phyloP scores from a whole-genome alignment of 2,797 vertebrate species.

The Poecilia gillii region DNA sequence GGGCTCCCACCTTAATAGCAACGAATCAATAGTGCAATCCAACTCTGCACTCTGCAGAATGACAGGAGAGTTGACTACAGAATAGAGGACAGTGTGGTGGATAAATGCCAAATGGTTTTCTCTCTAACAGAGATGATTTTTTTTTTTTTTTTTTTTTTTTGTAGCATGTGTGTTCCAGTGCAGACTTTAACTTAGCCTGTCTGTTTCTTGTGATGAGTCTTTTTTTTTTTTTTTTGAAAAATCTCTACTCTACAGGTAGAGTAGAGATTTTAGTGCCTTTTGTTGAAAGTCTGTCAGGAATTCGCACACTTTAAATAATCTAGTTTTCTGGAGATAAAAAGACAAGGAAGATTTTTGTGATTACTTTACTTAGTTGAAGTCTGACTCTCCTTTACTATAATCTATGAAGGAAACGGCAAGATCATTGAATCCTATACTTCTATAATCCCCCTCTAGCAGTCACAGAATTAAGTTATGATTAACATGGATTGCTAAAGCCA shows the following conservation, averaged over 20 bases:
- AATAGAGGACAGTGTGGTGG: constrained; percentile 38
- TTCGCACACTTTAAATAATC: constrained; percentile 36
- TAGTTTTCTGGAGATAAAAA: constrained; percentile 14
- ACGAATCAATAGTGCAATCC: constrained; percentile 59
- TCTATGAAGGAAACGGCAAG: not conserved
- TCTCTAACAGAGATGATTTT: not conserved
- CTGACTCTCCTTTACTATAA: not conserved
- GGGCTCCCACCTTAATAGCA: constrained; percentile 61
- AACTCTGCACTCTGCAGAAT: constrained; percentile 40
- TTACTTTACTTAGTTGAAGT: constrained; percentile 29
- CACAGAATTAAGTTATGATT: constrained; percentile 6
- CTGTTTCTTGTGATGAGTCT: constrained; percentile 2
- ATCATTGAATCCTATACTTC: not conserved
- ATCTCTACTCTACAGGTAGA: constrained; percentile 8
- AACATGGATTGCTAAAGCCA: constrained; percentile 18
- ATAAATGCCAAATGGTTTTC: constrained; percentile 29
- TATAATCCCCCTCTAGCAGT: constrained; percentile 14
- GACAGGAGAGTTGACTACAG: constrained; percentile 39
- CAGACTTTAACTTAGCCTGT: not conserved
- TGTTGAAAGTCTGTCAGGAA: constrained; percentile 42
- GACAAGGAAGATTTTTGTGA: constrained; percentile 32
- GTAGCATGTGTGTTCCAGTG: not conserved
- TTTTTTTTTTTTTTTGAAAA: not conserved
- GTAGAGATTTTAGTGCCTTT: constrained; percentile 43
- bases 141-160: too few relatives aligned